Evolutionary conservation across 2,888 invertebrate species (phyloP), one percentile per base, ranked within the genome.

Genomic region (Oscheius sp.): DNA sequence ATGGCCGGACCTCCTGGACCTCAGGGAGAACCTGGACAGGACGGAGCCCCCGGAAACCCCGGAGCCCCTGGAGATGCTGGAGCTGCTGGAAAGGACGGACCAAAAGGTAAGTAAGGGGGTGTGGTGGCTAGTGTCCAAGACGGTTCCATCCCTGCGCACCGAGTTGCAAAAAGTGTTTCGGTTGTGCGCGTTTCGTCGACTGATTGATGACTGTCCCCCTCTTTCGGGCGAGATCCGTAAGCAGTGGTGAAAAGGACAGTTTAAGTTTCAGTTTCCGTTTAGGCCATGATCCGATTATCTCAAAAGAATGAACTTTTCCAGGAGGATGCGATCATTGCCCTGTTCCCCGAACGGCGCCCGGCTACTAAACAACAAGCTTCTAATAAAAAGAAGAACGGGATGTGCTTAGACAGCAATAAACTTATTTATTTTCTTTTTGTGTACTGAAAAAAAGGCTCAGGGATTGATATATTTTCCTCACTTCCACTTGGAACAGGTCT

Each of bases 241-340:
- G 42, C 42, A 42, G 42, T 42, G 42, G 35, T 35, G 63, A 29
- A 50, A 48, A 63, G 48, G 63, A 63, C 63, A 48, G 48, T 60
- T 35, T 35, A 60, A 60, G 32, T 60, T 60, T 60, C n/a, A 60
- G 60, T 63, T 63, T 63, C 63, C 29, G 50, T 63, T 63, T 35
- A 33, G 60, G 33, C 65, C 47, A 13, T 29, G 47, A 29, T 47
- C 29, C 55, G 29, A n/a, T 29, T 55, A 55, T 29, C 29, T 48
- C 65, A 47, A 65, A 51, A 7, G 7, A 42, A 42, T 29, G 37
- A 48, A 48, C 37, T 48, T 65, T 68, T 68, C 13, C 55, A 73
- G 81, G 82, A 79, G 76, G 76, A 37, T 82, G 82, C 82, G 82
- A 82, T 71, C 82, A 82, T 76, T 82, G 82, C 75, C 82, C 82